Evolutionary conservation across 2,888 invertebrate species (phyloP), one percentile per base, ranked within the genome.

Genomic region (Dynastes grantii): DNA sequence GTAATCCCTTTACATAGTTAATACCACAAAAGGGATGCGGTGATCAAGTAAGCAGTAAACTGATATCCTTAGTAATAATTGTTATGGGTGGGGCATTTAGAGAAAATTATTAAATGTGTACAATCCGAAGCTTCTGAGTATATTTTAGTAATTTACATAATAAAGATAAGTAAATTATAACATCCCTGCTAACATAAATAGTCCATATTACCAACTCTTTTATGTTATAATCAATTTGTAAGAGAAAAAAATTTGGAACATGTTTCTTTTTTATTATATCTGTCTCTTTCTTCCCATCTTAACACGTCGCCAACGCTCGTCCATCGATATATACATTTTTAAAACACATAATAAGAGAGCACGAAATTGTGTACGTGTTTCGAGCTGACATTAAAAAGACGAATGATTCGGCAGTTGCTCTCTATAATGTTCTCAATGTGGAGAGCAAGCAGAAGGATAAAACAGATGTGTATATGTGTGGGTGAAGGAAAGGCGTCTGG

Each of bases 331-430:
- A 29, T 73, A 73, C 61, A 45, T 73, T 73, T 40, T 61, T 40
- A 73, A 73, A 73, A 73, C n/a, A 37, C 40, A 32, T 73, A 73
- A 61, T 73, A 45, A 61, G 32, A 45, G 22, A 58, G 16, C 22
- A 45, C 73, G 51, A 16, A 27, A 8, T 13, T 22, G 37, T 71
- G 61, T 61, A 58, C 61, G 58, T 32, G 78, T 63, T 63, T 64
- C 76, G 79, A 76, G 68, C 65, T 65, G 61, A 83, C 85, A 85
- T 86, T 85, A 85, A 86, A 85, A 85, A 86, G 86, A 86, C 85
- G 85, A 85, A 86, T 85, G 85, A 84, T 85, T 85, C 84, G 86
- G 84, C 86, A 85, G 85, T 85, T 86, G 86, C 84, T 85, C 82
- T 77, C 75, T 81, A 82, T 80, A 82, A 79, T 79, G 80, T 80